Conservation (phyloP, 2,113 vertebrate species). For the Gymnobelideus leadbeateri region DNA sequence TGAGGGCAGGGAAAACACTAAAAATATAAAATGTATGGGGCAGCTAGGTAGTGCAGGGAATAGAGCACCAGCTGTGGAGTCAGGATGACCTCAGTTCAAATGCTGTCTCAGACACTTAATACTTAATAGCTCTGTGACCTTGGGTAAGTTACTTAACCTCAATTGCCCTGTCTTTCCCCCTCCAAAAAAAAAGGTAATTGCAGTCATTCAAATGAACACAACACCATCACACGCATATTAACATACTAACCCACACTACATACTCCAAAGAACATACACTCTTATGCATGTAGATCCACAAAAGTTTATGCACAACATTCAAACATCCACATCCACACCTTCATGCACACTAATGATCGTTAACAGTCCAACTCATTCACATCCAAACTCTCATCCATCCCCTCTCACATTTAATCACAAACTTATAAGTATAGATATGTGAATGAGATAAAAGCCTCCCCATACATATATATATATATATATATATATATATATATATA, state of each 20-base stretch:
- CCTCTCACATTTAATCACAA: not conserved
- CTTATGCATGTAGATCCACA: not conserved
- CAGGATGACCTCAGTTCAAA: no score
- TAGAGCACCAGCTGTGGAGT: no score
- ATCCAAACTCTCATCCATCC: not conserved
- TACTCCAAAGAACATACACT: not conserved
- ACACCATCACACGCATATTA: no score
- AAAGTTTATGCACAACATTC: not conserved
- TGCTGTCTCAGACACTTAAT: no score
- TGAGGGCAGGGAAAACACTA: not conserved
- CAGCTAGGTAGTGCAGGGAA: no score
- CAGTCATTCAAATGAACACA: no score
- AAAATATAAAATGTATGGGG: not conserved
- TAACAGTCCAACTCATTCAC: not conserved
- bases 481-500: no score
- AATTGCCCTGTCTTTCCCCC: no score
- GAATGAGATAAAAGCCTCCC: not conserved
- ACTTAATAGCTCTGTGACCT: no score
- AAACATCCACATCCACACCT: not conserved
- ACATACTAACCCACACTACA: no score
- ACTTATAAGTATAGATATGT: not conserved
- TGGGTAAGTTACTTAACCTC: no score
- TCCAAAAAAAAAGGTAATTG: no score
- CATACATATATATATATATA: not conserved
- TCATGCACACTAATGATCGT: not conserved